Conservation (phyloP, 2,797 vertebrate species). For the Sorex maritimensis region DNA sequence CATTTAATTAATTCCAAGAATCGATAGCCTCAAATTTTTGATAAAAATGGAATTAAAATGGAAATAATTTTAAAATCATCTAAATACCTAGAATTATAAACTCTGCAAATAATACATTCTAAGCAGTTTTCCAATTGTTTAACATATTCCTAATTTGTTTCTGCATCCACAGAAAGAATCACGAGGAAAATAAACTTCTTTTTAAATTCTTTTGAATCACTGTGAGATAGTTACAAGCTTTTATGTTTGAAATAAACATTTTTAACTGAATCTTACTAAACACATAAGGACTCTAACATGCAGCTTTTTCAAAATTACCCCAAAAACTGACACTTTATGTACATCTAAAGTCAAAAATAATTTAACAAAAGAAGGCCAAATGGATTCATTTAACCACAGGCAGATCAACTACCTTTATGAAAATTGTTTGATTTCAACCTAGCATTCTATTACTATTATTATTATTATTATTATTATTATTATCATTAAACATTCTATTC, state of each 20-base stretch:
- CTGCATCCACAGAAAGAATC: background rate
- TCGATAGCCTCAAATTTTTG: background rate
- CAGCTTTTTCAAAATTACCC: background rate
- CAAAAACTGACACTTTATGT: constrained; percentile 7
- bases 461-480: background rate
- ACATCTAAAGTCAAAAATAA: constrained; percentile 23
- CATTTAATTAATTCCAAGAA: too few species aligned
- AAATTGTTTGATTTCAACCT: background rate
- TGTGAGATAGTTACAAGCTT: too few species aligned
- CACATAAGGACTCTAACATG: background rate
- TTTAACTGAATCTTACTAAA: constrained; percentile 29
- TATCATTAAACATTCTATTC: too few species aligned
- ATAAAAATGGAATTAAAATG: constrained; percentile 33
- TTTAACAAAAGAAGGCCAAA: background rate
- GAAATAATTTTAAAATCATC: constrained; percentile 39
- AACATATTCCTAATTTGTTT: constrained; percentile 10
- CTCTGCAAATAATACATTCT: background rate
- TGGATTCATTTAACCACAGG: background rate
- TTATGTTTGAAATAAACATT: background rate
- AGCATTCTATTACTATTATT: too few species aligned
- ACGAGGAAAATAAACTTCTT: background rate
- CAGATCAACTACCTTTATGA: constrained; percentile 4
- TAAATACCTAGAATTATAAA: too few species aligned
- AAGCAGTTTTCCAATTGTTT: constrained; percentile 42
- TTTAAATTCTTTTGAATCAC: too few species aligned